A percentile compares a stretch with the other conserved stretches of the same genome.
These are phyloP conservation scores for Chrysolina haemoptera DNA, from an alignment of 2,888 invertebrate species.

Conservation along the genomic window DNA sequence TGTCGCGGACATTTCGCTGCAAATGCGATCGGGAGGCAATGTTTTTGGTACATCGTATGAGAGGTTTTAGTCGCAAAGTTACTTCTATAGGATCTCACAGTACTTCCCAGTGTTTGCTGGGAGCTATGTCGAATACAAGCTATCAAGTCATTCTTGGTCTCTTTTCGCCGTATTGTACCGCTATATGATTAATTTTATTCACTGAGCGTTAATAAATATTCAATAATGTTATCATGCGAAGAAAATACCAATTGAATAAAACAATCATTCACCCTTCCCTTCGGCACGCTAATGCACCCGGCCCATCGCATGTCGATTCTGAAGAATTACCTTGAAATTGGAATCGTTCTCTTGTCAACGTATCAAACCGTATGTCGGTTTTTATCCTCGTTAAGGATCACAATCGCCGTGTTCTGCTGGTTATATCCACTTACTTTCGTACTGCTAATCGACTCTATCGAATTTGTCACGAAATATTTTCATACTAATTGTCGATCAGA, in stretches of 20 bases:
- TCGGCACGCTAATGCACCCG: constrained; percentile 45
- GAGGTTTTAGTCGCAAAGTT: too few relatives aligned
- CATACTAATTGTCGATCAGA: constrained; percentile 65
- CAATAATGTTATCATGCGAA: constrained; percentile 8
- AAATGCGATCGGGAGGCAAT: too few relatives aligned
- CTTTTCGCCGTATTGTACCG: too few relatives aligned
- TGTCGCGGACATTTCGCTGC: too few relatives aligned
- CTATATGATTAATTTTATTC: background rate
- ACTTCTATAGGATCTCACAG: too few relatives aligned
- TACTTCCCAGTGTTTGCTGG: too few relatives aligned
- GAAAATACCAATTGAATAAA: constrained; percentile 34
- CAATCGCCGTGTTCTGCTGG: constrained; percentile 48
- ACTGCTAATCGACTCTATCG: constrained; percentile 54
- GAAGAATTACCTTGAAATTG: constrained; percentile 56
- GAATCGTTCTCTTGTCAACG: constrained; percentile 68
- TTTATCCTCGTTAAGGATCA: constrained; percentile 52
- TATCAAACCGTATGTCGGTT: constrained; percentile 67
- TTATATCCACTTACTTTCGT: constrained; percentile 47
- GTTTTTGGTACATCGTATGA: too few relatives aligned
- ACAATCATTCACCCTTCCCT: constrained; percentile 31
- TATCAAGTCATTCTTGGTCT: too few relatives aligned
- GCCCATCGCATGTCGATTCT: constrained; percentile 57
- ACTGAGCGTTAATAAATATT: background rate
- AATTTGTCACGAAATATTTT: constrained; percentile 66
- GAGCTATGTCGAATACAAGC: too few relatives aligned